These are phyloP conservation scores for Drosophila azteca DNA, from an alignment of 1,140 invertebrate species.

Conservation along the genomic window DNA sequence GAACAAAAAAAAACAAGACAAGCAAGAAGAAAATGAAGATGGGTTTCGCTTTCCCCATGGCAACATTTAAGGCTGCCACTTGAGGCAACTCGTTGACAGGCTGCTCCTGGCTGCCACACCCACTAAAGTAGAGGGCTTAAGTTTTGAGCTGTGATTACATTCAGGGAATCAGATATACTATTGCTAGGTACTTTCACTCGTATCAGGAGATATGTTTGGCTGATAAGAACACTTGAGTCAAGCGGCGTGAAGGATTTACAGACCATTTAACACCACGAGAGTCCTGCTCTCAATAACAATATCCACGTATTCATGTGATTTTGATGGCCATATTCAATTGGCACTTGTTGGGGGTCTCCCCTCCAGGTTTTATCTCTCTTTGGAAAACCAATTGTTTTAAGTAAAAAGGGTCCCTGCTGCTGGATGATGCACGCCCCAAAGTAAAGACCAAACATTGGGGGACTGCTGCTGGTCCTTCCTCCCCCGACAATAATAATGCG, in stretches of 20 bases:
- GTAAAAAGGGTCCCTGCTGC: slow-evolving; percentile 49
- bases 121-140: neutral
- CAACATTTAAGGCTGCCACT: slow-evolving; percentile 5
- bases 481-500: slow-evolving; percentile 45
- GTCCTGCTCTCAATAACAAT: slow-evolving; percentile 16
- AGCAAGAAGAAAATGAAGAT: slow-evolving; percentile 24
- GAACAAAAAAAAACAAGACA: slow-evolving; percentile 11
- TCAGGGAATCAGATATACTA: neutral
- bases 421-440: slow-evolving; percentile 56
- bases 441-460: neutral
- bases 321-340: slow-evolving; percentile 60
- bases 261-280: slow-evolving; percentile 14
- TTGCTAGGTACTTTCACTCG: neutral
- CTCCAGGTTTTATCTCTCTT: slow-evolving; percentile 4
- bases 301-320: slow-evolving; percentile 29
- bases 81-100: slow-evolving; percentile 25
- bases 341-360: slow-evolving; percentile 48
- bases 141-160: neutral
- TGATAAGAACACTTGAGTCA: slow-evolving; percentile 10
- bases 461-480: slow-evolving; percentile 10
- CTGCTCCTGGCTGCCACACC: neutral
- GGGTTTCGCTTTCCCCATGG: slow-evolving; percentile 17
- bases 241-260: neutral
- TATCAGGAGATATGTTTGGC: neutral
- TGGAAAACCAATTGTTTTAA: slow-evolving; percentile 54